A percentile compares a stretch with the other conserved stretches of the same genome.
phyloP scores from a whole-genome alignment of 2,797 vertebrate species.

The Tadarida brasiliensis region DNA sequence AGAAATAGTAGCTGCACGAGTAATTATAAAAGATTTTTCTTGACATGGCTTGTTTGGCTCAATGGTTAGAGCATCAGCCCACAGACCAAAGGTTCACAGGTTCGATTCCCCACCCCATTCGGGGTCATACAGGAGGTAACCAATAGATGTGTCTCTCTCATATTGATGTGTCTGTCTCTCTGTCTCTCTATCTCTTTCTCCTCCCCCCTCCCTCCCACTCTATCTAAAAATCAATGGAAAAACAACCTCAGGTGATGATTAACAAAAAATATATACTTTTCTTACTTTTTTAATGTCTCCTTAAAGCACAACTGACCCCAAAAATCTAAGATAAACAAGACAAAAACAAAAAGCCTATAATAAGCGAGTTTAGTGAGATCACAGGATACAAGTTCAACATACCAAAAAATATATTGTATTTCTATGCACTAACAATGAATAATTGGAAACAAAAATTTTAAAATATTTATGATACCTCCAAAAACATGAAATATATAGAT shows the following conservation, averaged over 20 bases:
- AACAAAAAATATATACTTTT: background rate
- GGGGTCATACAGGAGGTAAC: too few species aligned
- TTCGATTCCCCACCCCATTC: too few species aligned
- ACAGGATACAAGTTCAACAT: background rate
- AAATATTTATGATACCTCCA: background rate
- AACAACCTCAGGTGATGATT: too few species aligned
- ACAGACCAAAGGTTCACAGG: too few species aligned
- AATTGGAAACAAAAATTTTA: background rate
- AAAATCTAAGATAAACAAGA: background rate
- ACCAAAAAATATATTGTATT: conserved; percentile 44
- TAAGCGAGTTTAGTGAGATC: conserved; percentile 22
- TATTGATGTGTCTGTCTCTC: too few species aligned
- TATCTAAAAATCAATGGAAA: too few species aligned
- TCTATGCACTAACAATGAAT: conserved; percentile 6
- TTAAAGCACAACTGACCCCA: conserved; percentile 41
- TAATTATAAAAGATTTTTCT: background rate
- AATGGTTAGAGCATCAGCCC: too few species aligned
- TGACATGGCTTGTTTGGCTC: too few species aligned
- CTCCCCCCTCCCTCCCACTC: too few species aligned
- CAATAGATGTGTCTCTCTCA: too few species aligned
- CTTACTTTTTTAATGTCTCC: conserved; percentile 13
- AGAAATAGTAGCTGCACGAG: background rate
- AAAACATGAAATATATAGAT: conserved; percentile 11
- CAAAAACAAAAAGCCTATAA: background rate
- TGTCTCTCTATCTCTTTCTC: too few species aligned